A percentile compares a stretch with the other conserved stretches of the same genome.
phyloP scores from a whole-genome alignment of 2,888 invertebrate genomes.

The Creontiades dilutus region DNA sequence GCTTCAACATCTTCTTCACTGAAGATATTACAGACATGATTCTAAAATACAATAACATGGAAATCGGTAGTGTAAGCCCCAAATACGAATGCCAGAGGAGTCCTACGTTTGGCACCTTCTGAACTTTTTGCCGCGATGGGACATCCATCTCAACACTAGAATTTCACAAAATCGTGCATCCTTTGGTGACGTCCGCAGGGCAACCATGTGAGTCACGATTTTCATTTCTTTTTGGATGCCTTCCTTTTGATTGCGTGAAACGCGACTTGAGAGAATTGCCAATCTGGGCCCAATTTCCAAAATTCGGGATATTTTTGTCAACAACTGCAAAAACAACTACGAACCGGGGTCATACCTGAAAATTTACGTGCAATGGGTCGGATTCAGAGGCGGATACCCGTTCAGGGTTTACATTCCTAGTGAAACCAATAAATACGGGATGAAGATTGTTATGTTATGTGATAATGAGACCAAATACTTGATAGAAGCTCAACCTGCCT shows the following conservation, averaged over 20 bases:
- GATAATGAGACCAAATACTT: slow-evolving; percentile 63
- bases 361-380: no score
- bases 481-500: slow-evolving; percentile 67
- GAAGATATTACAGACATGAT: neutral
- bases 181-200: neutral
- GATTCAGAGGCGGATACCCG: slow-evolving; percentile 69
- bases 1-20: neutral
- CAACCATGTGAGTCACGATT: slow-evolving; percentile 19
- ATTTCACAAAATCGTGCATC: neutral
- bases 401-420: slow-evolving; percentile 71
- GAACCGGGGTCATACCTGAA: slow-evolving; percentile 35
- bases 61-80: neutral
- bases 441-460: slow-evolving; percentile 73
- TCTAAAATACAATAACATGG: neutral
- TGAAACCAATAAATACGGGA: slow-evolving; percentile 73
- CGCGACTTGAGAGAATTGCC: neutral
- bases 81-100: neutral
- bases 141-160: neutral
- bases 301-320: slow-evolving; percentile 68
- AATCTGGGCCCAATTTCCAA: slow-evolving; percentile 71
- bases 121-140: neutral
- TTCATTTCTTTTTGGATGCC: neutral
- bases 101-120: neutral
- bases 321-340: slow-evolving; percentile 69
- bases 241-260: neutral